Evolutionary conservation across 92 coral and sea anemone genomes (phyloP), one percentile per base, ranked within the genome.

Genomic region (Porites rus): DNA sequence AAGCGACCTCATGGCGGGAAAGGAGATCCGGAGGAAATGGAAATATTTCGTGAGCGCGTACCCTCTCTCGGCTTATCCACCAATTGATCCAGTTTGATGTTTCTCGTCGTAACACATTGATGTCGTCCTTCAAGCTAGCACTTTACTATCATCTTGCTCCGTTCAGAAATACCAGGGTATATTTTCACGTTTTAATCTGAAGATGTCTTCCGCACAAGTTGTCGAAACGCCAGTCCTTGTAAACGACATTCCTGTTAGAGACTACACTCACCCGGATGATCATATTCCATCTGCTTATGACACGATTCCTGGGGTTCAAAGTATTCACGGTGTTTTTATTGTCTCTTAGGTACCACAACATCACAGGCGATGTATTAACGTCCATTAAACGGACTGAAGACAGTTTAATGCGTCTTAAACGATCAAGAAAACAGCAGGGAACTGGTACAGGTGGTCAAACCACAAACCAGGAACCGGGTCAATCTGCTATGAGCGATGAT

Each of bases 351-450:
- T 97, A 95, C 79, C 91, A 84, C 81, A 84, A 86, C 25, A 90
- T 97, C 19, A 97, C 99, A 11, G 88, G 97, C 2, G 99, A 97
- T 76, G 99, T 97, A 25, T 70, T 97, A 9, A 97, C 99, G 56
- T 97, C 99, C 51, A 97, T 97, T 46, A 97, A 97, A 84, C 91
- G 91, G 62, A 95, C 99, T 58, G 99, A 97, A 80, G 99, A 97
- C 92, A 97, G 99, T 67, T 78, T 97, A 67, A 81, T 97, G 87
- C 90, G 99, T 64, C 92, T 97, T 10, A 97, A 97, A 79, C 93
- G 98, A 74, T 92, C 98, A 52, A 91, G 96, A 71, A 97, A 97
- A 77, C 93, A 93, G 65, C 93, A 86, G 14, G 98, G 87, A 77
- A 82, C 92, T 16, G 93, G 87, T 0, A 56, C 78, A 70, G 88